A percentile compares a stretch with the other conserved stretches of the same genome.
Evolutionary conservation across 1,140 invertebrate genomes (phyloP).

Genomic region (Pogonognathellus flavescens): DNA sequence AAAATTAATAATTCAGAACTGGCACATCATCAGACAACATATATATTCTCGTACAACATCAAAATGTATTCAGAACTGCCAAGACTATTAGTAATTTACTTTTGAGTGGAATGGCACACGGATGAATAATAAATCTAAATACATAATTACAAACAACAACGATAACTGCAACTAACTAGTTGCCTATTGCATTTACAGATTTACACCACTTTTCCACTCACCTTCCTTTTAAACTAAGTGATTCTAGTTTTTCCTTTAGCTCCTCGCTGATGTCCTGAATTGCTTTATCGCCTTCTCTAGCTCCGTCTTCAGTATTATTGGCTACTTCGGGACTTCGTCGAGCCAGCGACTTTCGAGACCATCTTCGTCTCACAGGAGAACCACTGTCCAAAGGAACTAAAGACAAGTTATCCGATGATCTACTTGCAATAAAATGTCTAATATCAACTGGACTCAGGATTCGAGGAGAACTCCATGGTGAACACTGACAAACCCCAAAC

Average conservation of each 20-base stretch:
- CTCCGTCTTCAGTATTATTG: constrained; percentile 56
- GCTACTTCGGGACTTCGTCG: constrained; percentile 60
- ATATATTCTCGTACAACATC: no score
- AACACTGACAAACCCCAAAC: constrained; percentile 69
- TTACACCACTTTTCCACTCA: constrained; percentile 40
- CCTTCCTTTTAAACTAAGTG: constrained; percentile 68
- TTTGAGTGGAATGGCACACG: no score
- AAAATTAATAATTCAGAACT: constrained; percentile 10
- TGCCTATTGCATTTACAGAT: no score
- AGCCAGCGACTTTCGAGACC: constrained; percentile 69
- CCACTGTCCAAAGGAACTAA: constrained; percentile 67
- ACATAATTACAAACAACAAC: no score
- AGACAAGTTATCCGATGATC: constrained; percentile 72
- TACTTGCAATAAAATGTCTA: constrained; percentile 72
- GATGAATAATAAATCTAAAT: no score
- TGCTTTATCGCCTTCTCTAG: constrained; percentile 68
- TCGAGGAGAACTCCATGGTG: constrained; percentile 74
- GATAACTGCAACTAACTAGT: no score
- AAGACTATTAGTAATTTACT: no score
- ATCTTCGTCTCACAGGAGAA: constrained; percentile 69
- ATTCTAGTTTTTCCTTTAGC: constrained; percentile 68
- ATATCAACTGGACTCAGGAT: constrained; percentile 73
- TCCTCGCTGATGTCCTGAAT: constrained; percentile 69
- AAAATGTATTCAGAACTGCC: no score
- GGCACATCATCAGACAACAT: no score